Base-by-base conservation (phyloP, 2,113 vertebrate genomes). In the Gorilla gorilla region DNA sequence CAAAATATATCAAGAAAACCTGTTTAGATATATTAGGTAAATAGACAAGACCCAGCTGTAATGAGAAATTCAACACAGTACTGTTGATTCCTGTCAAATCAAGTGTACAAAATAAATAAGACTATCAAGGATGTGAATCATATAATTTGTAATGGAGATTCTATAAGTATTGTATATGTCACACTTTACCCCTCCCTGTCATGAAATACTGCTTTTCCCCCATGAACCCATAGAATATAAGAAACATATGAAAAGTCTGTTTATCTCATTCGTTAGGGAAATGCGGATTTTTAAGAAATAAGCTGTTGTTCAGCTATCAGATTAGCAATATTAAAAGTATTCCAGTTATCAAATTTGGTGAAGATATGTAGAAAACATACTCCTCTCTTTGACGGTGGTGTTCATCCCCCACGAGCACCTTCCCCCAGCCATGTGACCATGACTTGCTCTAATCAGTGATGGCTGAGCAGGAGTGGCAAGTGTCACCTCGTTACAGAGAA, bases 141-240 rank as follows among this genome's bases (percentile, higher is more conserved):
- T 6, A 3, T 8, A 32, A 5, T 22, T 30, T 3, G 1, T 2
- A 2, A 5, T 0, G 2, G 32, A 17, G 68, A 45, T 0, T 9
- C 14, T 2, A 1, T 1, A 0, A 8, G 6, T 0, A 2, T 4
- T 14, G 17, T 50, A 0, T 5, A 9, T 8, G 17, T 1, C 14
- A 6, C 8, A 0, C 35, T 35, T 18, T 3, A 32, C 48, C 57
- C 50, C 45, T 48, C 25, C 8, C 3, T 0, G 8, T 18, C 79
- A 0, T 1, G 5, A 18, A 43, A 57, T 1, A 13, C 57, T 4
- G 32, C 45, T 43, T 35, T 3, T 32, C 66, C 23, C 7, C 57
- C 20, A 2, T 2, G 10, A 59, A 27, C 2, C 20, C 10, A 3
- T 0, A 23, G 30, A 22, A 25, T 23, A 16, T 22, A n/a, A 72